Evolutionary conservation across 2,797 vertebrate species (phyloP).

Genomic region (Pseudochromis fuscus): DNA sequence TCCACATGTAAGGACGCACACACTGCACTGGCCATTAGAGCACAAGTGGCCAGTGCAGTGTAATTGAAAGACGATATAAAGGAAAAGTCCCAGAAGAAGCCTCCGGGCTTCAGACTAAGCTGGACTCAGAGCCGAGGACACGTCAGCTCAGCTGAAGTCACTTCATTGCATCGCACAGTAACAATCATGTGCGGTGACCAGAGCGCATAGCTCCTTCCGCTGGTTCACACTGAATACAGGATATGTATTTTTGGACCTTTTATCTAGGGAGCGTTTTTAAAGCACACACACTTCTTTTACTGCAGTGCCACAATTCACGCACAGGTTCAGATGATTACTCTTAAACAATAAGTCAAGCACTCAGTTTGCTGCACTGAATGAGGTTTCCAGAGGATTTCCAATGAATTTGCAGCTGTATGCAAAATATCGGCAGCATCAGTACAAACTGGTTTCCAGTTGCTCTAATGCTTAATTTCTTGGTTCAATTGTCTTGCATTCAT

Average conservation of each 20-base stretch:
- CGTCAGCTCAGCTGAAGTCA: slow-evolving; percentile 42
- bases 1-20: background rate
- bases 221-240: slow-evolving; percentile 21
- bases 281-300: background rate
- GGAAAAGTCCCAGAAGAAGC: slow-evolving; percentile 15
- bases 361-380: too few species aligned
- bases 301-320: background rate
- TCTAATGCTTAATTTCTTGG: too few species aligned
- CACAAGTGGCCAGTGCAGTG: slow-evolving; percentile 3
- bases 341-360: too few species aligned
- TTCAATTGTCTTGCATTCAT: too few species aligned
- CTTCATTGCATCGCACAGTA: slow-evolving; percentile 33
- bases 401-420: too few species aligned
- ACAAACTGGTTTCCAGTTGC: too few species aligned
- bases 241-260: slow-evolving; percentile 37
- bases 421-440: too few species aligned
- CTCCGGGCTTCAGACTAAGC: slow-evolving; percentile 15
- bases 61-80: slow-evolving; percentile 29
- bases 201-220: slow-evolving; percentile 20
- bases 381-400: too few species aligned
- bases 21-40: slow-evolving; percentile 17
- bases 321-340: background rate
- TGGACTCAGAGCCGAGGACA: slow-evolving; percentile 22
- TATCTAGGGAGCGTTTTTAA: slow-evolving; percentile 17
- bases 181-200: slow-evolving; percentile 27